Evolutionary conservation across 2,113 vertebrate species (phyloP).

Genomic region (Muntiacus reevesi): DNA sequence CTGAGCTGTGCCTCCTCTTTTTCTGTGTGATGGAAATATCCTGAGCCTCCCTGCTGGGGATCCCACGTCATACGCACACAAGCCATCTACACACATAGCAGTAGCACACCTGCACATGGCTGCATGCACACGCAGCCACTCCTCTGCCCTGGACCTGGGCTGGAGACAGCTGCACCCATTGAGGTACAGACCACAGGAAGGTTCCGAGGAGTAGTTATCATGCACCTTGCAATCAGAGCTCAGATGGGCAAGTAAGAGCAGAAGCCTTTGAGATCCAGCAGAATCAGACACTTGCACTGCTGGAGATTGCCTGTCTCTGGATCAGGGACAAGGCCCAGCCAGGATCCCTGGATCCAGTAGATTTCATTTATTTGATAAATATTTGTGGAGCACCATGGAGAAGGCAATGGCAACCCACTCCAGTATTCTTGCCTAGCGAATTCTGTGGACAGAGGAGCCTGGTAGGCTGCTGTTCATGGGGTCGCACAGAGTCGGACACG

Average conservation of each 20-base stretch:
- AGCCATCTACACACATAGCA: background rate
- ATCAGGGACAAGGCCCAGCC: background rate
- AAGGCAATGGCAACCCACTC: background rate
- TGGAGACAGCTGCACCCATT: background rate
- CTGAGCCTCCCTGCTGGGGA: background rate
- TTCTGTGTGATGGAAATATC: background rate
- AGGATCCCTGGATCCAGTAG: background rate
- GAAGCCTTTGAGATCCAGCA: background rate
- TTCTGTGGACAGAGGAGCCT: background rate
- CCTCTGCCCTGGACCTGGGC: background rate
- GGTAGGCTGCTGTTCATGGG: background rate
- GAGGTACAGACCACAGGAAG: background rate
- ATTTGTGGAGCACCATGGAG: background rate
- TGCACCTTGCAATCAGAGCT: background rate
- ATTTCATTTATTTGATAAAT: background rate
- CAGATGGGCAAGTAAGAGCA: background rate
- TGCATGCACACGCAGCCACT: background rate
- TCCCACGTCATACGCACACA: background rate
- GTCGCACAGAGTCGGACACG: background rate
- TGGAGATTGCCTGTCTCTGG: background rate
- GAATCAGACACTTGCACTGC: background rate
- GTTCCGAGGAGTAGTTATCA: background rate
- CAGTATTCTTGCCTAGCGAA: background rate
- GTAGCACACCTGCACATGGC: fast-evolving
- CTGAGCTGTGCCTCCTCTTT: background rate